These are phyloP conservation scores for Bombyx mandarina DNA, from an alignment of 1,140 invertebrate species.

Conservation along the genomic window DNA sequence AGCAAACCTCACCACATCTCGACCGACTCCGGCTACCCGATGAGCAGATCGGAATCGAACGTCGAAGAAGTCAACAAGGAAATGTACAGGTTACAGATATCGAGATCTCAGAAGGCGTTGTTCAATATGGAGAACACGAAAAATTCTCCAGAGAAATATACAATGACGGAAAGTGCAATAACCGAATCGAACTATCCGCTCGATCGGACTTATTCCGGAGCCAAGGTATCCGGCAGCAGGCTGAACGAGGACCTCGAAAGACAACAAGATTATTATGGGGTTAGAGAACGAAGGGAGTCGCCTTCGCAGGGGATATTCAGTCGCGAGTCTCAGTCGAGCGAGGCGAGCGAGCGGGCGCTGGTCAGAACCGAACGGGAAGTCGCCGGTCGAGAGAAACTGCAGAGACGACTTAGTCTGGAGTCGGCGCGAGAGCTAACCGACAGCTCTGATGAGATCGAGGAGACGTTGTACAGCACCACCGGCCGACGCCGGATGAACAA, in stretches of 20 bases:
- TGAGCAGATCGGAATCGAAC: slow-evolving; percentile 65
- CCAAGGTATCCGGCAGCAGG: slow-evolving; percentile 61
- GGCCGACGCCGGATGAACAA: slow-evolving; percentile 68
- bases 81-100: slow-evolving; percentile 69
- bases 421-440: slow-evolving; percentile 80
- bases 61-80: slow-evolving; percentile 69
- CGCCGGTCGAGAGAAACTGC: slow-evolving; percentile 45
- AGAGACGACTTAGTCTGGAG: slow-evolving; percentile 79
- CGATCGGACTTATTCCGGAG: slow-evolving; percentile 64
- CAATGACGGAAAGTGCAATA: slow-evolving; percentile 50
- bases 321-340: slow-evolving; percentile 49
- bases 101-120: slow-evolving; percentile 64
- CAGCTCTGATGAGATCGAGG: slow-evolving; percentile 76
- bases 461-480: slow-evolving; percentile 64
- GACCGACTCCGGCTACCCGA: slow-evolving; percentile 54
- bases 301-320: slow-evolving; percentile 41
- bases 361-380: slow-evolving; percentile 33
- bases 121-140: slow-evolving; percentile 64
- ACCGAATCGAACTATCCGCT: slow-evolving; percentile 65
- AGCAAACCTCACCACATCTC: slow-evolving; percentile 62
- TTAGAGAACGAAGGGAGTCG: slow-evolving; percentile 47
- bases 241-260: slow-evolving; percentile 62
- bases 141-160: slow-evolving; percentile 56
- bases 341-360: slow-evolving; percentile 42
- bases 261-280: slow-evolving; percentile 53